A percentile compares a stretch with the other conserved stretches of the same genome.
Evolutionary conservation across 1,140 invertebrate genomes (phyloP).

Genomic region (Cheumatopsyche charites): DNA sequence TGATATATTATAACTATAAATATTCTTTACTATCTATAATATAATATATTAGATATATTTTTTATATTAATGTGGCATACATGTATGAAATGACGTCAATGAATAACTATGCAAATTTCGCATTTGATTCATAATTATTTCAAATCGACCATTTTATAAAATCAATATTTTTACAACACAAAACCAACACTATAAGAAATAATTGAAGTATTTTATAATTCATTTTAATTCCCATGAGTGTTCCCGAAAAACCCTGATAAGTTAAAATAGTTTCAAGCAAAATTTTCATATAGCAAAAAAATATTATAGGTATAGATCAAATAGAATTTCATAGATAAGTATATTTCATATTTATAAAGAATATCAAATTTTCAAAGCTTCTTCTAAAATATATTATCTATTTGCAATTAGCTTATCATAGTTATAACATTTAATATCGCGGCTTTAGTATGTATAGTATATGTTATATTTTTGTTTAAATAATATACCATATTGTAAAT

Average conservation of each 20-base stretch:
- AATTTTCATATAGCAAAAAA: background rate
- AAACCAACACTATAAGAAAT: too few relatives aligned
- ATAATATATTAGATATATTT: too few relatives aligned
- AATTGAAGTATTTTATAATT: too few relatives aligned
- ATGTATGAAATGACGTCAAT: too few relatives aligned
- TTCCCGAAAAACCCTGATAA: conserved; percentile 38
- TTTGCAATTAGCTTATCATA: conserved; percentile 22
- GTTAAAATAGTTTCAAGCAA: conserved; percentile 17
- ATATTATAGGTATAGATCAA: too few relatives aligned
- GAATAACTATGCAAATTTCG: too few relatives aligned
- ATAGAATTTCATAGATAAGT: too few relatives aligned
- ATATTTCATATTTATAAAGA: background rate
- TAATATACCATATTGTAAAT: too few relatives aligned
- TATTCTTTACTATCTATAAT: background rate
- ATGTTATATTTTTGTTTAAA: background rate
- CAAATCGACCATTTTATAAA: too few relatives aligned
- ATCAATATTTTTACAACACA: too few relatives aligned
- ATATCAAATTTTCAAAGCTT: conserved; percentile 17
- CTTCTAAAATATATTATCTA: conserved; percentile 5
- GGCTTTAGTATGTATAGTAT: conserved; percentile 6
- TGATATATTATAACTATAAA: conserved; percentile 5
- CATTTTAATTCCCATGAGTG: conserved; percentile 28
- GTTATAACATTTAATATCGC: conserved; percentile 10
- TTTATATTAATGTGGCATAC: too few relatives aligned
- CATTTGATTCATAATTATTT: too few relatives aligned